phyloP scores from a whole-genome alignment of 2,888 invertebrate genomes.

The Linhomoeus sp. region DNA sequence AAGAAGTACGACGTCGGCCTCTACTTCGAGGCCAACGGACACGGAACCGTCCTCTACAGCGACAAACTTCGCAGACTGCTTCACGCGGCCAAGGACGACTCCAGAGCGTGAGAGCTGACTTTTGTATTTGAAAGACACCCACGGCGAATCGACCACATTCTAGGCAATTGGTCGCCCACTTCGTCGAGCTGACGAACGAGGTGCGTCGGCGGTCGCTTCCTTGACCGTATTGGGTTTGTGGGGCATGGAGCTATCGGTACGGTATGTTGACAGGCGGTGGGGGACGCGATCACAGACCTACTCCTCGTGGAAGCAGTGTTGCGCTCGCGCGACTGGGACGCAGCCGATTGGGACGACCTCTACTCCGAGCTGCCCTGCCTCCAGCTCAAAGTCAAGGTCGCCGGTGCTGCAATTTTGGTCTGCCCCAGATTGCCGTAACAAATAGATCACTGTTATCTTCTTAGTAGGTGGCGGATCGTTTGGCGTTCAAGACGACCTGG shows the following conservation, averaged over 20 bases:
- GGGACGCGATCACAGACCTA: slow-evolving; percentile 90
- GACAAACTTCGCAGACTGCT: background rate
- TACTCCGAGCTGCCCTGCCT: slow-evolving; percentile 71
- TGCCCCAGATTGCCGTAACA: slow-evolving; percentile 55
- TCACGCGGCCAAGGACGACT: background rate
- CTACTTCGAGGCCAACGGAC: slow-evolving; percentile 98
- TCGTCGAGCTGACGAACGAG: too few relatives aligned
- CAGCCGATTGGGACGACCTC: slow-evolving; percentile 54
- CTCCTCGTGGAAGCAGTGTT: slow-evolving; percentile 76
- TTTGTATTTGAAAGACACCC: slow-evolving; percentile 2
- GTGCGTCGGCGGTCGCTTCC: too few relatives aligned
- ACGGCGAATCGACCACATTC: background rate
- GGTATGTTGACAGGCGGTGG: slow-evolving; percentile 36
- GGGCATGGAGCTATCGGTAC: background rate
- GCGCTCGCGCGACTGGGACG: slow-evolving; percentile 54
- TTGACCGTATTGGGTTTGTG: too few relatives aligned
- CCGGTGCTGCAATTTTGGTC: slow-evolving; percentile 46
- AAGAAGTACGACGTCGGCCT: slow-evolving; percentile 75
- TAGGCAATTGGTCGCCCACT: background rate
- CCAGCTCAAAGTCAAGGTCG: slow-evolving; percentile 67
- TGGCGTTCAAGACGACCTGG: slow-evolving; percentile 59
- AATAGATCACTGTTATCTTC: slow-evolving; percentile 41
- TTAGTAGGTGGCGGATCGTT: slow-evolving; percentile 46
- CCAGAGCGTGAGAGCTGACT: background rate
- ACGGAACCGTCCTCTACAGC: slow-evolving; percentile 52